Base-by-base conservation (phyloP, 1,140 invertebrate species). In the Hormaphis cornu region DNA sequence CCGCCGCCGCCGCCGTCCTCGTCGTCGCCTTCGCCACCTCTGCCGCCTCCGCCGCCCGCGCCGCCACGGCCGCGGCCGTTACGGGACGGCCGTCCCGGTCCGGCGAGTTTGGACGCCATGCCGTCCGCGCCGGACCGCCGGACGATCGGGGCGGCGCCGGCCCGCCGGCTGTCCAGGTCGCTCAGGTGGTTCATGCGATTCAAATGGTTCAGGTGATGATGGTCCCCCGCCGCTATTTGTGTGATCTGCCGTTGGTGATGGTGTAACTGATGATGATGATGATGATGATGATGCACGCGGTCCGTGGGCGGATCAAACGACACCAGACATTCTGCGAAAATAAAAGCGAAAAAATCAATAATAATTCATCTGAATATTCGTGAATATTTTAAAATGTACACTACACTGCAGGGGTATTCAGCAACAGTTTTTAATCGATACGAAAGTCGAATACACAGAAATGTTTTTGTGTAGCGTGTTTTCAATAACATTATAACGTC, bases 241-340 rank as follows among this genome's bases (percentile, higher is more conserved):
- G 54, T 33, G 54, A 56, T 56, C 33, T 56, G 54, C 14, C 54
- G 54, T 33, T 56, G 59, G 12, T 46, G 59, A 20, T 66, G 59
- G 59, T 63, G 59, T 26, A 44, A 44, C 18, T 63, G 59, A 18
- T 63, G 59, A 44, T 63, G 59, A 22, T 66, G 59, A 12, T 46
- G 42, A n/a, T 66, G 59, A 48, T 66, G 59, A 12, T 66, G 59
- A 16, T 48, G 59, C 8, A 66, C 59, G 10, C 59, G 12, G 44
- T 66, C 59, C 28, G 59, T 48, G 42, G 59, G 59, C 59, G 59
- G 42, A 20, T 66, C 59, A 44, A 66, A 66, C 42, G 59, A 66
- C 42, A 66, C 59, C 59, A 66, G 16, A 66, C 59, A 66, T 16
- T 66, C 59, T 66, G 42, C 42, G 26, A 46, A 46, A 46, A 16